Evolutionary conservation across 2,797 vertebrate species (phyloP), one percentile per base, ranked within the genome.

Genomic region (Protosalanx chinensis): DNA sequence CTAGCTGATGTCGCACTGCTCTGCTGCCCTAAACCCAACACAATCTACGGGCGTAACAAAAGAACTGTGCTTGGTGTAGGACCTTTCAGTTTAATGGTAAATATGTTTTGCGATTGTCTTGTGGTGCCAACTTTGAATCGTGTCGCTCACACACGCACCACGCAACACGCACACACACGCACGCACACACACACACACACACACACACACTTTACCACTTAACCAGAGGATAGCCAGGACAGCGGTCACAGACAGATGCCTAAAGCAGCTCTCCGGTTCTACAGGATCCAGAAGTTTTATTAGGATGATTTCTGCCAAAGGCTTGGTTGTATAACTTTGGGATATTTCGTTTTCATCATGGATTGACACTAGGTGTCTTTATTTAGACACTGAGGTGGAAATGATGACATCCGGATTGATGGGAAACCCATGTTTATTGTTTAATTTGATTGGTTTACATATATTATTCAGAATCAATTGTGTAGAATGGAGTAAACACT

Each of bases 91-190:
- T 46, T 6, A 7, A 37, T 37, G 41, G 12, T 46, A 46, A 46
- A 46, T 12, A 46, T 20, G 5, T 4, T 13, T 32, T 23, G 37
- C 69, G 61, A 67, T 41, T 16, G 51, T 1, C 23, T 37, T 8
- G 7, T 46, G 41, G 41, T 46, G 41, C 10, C 41, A 46, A 8
- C 2, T 46, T 46, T 46, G 41, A 46, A 46, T 46, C 41, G 3
- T 60, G 13, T 75, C 51, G 68, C 70, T 71, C 76, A 79, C 77
- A 63, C 64, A 57, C 68, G 12, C 16, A 16, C 46, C 65, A n/a
- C 51, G 6, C 69, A 84, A 85, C 87, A 84, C 82, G 83, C 84
- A 81, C 84, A 88, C 82, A 29, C 30, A 6, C 29, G 67, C 78
- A 63, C 71, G 79, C 72, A n/a, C 67, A 64, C 68, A 15, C 63